Base-by-base conservation (phyloP, 1,140 invertebrate species). In the Elymnias hypermnestra region DNA sequence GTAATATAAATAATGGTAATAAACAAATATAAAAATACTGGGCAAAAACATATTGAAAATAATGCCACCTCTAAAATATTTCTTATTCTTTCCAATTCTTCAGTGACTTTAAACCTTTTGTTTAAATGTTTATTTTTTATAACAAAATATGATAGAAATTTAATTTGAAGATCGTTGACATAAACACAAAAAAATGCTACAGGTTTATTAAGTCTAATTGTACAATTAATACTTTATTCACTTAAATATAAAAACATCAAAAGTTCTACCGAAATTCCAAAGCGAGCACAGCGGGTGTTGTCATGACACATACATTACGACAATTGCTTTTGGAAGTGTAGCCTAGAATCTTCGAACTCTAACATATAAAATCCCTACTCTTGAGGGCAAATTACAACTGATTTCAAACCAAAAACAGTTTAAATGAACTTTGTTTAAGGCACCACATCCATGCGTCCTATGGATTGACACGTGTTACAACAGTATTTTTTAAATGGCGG, bases 401-500 rank as follows among this genome's bases (percentile, higher is more conserved):
- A 35, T 17, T 17, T 26, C 25, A 17, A 35, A 6, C 26, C 26
- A 29, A 29, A 29, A n/a, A 10, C 10, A 12, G 14, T 35, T 35
- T 12, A n/a, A 0, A 5, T 19, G 3, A 15, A 14, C 3, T 33
- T 6, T 29, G 1, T 28, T 22, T 53, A 53, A 2, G 50, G 38
- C 1, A 46, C 43, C 15, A 37, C 43, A 17, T 46, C 38, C 18
- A 42, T 40, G 5, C 36, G 45, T 33, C 33, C 35, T 12, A 64
- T 37, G n/a, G 53, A 33, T 21, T 51, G 53, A 37, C 89, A 90
- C 0, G 87, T 73, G 53, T 86, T 84, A 44, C 90, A 91, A 53
- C 90, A 91, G 6, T 86, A 74, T 47, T 81, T 78, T 21, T 81
- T 83, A 50, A 90, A 91, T 0, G 72, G 86, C 1, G 86, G 82